Base-by-base conservation (phyloP, 2,113 vertebrate species). In the Rhinoderma darwinii region DNA sequence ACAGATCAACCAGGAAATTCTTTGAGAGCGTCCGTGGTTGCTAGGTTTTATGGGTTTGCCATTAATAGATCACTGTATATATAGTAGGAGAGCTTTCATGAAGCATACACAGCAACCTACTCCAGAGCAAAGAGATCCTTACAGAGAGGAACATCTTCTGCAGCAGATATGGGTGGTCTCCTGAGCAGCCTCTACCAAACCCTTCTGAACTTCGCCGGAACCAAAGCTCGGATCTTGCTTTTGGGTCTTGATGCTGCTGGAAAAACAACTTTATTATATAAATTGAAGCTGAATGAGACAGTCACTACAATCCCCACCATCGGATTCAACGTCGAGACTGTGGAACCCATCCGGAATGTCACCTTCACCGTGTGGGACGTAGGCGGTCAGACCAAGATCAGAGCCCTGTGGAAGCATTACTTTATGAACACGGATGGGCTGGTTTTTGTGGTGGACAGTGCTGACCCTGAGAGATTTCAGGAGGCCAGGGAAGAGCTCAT, bases 201-300 rank as follows among this genome's bases (percentile, higher is more conserved):
- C 20, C 54, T 84, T 9, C 47, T 84, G 51, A 56, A 50, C 70
- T 84, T 89, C 79, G 82, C 75, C 1, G 84, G 84, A 8, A 56
- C 81, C 32, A 54, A 90, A 9, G 86, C 86, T 20, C 78, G 89
- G 5, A 88, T 89, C 39, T 43, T 90, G 1, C 68, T 90, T 25
- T 10, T 90, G 79, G 89, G 95, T 37, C 85, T 96, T 87, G 94
- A 96, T 88, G 94, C 90, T 0, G 88, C 95, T 5, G 95, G 95
- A 5, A 96, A 96, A 89, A 94, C 95, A 0, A 95, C 94, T 7
- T 80, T 96, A 25, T 82, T 96, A 10, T 89, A 89, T 30, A 89
- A 84, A 80, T 81, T 89, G 66, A 90, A 90, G 83, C 3, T 82
- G 35, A 89, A 89, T 25, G 88, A 89, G 61, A 82, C 83, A 0